These are phyloP conservation scores for Prosopocoilus inquinatus DNA, from an alignment of 2,888 invertebrate species.

Conservation along the genomic window DNA sequence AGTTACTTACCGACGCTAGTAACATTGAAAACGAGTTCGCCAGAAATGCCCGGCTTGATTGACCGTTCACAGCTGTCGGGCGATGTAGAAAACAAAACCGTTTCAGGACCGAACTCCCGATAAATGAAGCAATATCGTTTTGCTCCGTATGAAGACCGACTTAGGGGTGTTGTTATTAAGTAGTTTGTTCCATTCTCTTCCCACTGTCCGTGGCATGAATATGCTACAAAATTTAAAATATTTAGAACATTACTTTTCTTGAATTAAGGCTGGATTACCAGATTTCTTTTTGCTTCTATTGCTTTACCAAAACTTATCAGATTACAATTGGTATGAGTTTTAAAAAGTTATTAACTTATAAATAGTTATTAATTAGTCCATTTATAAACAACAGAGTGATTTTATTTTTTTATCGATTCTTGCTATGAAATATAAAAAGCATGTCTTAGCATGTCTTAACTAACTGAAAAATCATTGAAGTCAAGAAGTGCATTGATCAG, in stretches of 20 bases:
- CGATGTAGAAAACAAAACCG: slow-evolving; percentile 60
- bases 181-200: slow-evolving; percentile 83
- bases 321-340: no score
- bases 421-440: no score
- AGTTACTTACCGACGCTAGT: slow-evolving; percentile 62
- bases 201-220: slow-evolving; percentile 89
- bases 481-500: no score
- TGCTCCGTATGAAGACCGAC: slow-evolving; percentile 64
- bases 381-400: no score
- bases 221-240: slow-evolving; percentile 58
- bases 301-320: no score
- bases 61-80: slow-evolving; percentile 64
- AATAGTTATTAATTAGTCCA: no score
- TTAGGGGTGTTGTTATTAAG: slow-evolving; percentile 76
- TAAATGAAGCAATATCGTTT: slow-evolving; percentile 77
- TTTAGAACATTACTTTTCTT: background rate
- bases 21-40: slow-evolving; percentile 67
- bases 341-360: no score
- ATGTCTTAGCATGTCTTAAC: no score
- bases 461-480: no score
- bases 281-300: no score
- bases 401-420: no score
- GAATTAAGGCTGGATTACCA: no score
- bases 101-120: slow-evolving; percentile 54
- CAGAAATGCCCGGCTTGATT: slow-evolving; percentile 55